Conservation (phyloP, 37 sponge, comb jelly and placozoan species). For the Lycopodina hypogea region DNA sequence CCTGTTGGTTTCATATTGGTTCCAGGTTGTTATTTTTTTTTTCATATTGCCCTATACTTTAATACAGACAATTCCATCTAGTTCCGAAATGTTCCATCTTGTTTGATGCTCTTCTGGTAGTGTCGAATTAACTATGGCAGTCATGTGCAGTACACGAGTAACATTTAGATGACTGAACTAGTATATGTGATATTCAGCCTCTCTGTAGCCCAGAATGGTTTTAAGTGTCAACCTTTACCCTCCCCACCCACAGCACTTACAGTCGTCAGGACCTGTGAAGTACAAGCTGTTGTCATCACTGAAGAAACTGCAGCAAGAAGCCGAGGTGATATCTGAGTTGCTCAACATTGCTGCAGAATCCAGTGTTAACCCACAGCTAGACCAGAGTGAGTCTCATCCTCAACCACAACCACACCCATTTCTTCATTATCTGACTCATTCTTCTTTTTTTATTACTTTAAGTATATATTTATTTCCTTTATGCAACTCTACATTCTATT, state of each 20-base stretch:
- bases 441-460: background rate
- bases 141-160: too few relatives aligned
- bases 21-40: too few relatives aligned
- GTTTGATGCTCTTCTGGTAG: too few relatives aligned
- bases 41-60: too few relatives aligned
- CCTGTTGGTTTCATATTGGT: too few relatives aligned
- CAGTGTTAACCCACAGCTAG: constrained; percentile 13
- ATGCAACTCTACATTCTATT: background rate
- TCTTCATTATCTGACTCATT: background rate
- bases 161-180: too few relatives aligned
- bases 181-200: too few relatives aligned
- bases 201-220: too few relatives aligned
- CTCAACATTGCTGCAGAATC: constrained; percentile 60
- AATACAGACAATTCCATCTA: too few relatives aligned
- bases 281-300: constrained; percentile 25
- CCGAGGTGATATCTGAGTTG: constrained; percentile 53
- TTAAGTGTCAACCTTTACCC: background rate
- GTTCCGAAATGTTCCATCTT: too few relatives aligned
- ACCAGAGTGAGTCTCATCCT: constrained; percentile 35
- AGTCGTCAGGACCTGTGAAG: constrained; percentile 61
- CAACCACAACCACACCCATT: background rate
- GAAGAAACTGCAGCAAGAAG: constrained; percentile 45
- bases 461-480: background rate
- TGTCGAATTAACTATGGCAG: too few relatives aligned
- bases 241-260: constrained; percentile 19